Percentiles rank a stretch among this genome's conserved stretches.
Evolutionary conservation across 2,113 vertebrate genomes (phyloP).

Genomic region (Anarhynchus alexandrinus): DNA sequence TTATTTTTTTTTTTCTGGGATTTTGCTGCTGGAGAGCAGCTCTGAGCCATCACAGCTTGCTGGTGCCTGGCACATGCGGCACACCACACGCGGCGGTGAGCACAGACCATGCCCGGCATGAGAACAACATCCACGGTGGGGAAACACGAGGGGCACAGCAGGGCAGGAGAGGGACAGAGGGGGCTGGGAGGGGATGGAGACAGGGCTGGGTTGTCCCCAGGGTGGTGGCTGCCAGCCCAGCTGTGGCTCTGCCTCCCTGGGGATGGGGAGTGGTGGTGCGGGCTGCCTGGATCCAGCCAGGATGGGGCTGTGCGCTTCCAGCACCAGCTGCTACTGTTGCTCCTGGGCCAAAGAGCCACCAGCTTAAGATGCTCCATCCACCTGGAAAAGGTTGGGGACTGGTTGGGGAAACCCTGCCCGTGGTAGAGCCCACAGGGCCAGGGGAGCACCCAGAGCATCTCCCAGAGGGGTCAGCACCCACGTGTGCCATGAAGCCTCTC

Average conservation of each 20-base stretch:
- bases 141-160: fast-evolving
- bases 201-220: background rate
- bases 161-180: background rate
- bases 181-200: background rate
- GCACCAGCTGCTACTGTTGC: background rate
- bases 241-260: background rate
- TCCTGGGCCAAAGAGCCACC: fast-evolving
- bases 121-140: background rate
- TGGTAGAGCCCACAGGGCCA: fast-evolving
- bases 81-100: fast-evolving
- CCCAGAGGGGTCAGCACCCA: background rate
- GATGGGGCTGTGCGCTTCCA: background rate
- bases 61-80: background rate
- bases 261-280: background rate
- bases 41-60: background rate
- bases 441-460: background rate
- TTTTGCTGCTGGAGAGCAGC: background rate
- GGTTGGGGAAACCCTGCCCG: background rate
- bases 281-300: background rate
- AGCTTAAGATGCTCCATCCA: background rate
- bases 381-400: background rate
- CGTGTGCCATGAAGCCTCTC: fast-evolving
- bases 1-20: background rate
- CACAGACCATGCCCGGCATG: fast-evolving
- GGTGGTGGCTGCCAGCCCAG: background rate